Conservation (phyloP, 2,888 invertebrate species). For the Syrphus vitripennis region DNA sequence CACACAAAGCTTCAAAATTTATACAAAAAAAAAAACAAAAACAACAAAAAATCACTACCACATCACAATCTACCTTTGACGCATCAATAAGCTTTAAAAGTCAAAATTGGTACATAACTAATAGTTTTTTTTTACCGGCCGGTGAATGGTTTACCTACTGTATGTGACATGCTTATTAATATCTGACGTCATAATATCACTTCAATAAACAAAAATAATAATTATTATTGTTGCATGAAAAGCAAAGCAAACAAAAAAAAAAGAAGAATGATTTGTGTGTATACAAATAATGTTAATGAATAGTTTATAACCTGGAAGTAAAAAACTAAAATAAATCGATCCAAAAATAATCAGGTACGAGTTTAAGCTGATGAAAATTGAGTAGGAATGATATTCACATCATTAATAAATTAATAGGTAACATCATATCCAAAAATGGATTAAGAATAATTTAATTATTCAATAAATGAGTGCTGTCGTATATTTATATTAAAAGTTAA, state of each 20-base stretch:
- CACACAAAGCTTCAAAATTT: not conserved
- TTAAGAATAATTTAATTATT: slow-evolving; percentile 20
- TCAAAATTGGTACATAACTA: not conserved
- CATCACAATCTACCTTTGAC: not conserved
- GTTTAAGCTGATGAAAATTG: not conserved
- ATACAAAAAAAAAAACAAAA: not conserved
- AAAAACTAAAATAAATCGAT: not conserved
- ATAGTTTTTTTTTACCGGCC: not conserved
- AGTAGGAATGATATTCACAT: not conserved
- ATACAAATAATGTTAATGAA: not conserved
- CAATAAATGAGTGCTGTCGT: slow-evolving; percentile 11
- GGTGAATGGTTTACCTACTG: not conserved
- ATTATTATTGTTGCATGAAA: not conserved
- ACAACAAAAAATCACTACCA: not conserved
- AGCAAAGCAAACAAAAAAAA: too few species aligned
- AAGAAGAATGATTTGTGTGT: not conserved
- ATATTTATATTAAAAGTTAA: not conserved
- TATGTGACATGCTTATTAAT: not conserved
- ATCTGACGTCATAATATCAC: not conserved
- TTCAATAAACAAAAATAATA: not conserved
- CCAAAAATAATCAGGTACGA: slow-evolving; percentile 2
- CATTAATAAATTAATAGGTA: not conserved
- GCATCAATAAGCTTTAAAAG: not conserved
- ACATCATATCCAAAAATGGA: slow-evolving; percentile 25
- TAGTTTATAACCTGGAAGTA: slow-evolving; percentile 23